A percentile compares a stretch with the other conserved stretches of the same genome.
These are phyloP conservation scores for Akabosia matsudoensis DNA, from an alignment of 1,140 invertebrate genomes.

Conservation along the genomic window DNA sequence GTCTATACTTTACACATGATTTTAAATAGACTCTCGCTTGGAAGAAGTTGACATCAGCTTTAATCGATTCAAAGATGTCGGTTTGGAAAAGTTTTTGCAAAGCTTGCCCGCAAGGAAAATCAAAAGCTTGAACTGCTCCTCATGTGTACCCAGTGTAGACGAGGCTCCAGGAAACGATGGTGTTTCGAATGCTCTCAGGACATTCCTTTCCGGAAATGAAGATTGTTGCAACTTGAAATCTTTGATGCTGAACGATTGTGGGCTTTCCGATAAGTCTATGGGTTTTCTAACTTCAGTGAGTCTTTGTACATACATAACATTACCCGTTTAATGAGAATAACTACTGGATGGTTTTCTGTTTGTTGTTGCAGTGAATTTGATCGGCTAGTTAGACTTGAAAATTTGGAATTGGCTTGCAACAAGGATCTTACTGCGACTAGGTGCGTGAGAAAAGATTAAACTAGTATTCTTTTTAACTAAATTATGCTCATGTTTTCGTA, in stretches of 20 bases:
- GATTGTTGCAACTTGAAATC: constrained; percentile 23
- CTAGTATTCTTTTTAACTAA: background rate
- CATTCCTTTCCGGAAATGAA: constrained; percentile 26
- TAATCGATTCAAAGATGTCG: constrained; percentile 33
- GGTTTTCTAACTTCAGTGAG: constrained; percentile 12
- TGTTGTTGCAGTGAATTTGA: constrained; percentile 28
- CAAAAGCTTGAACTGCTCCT: constrained; percentile 18
- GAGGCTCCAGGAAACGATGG: background rate
- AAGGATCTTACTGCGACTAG: background rate
- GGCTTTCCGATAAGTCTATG: constrained; percentile 12
- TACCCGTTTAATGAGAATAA: background rate
- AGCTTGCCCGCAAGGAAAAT: constrained; percentile 18
- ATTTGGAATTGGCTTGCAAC: background rate
- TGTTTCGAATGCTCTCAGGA: constrained; percentile 15
- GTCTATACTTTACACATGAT: constrained; percentile 7
- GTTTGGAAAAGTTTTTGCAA: constrained; percentile 18
- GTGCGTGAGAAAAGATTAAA: too few species aligned
- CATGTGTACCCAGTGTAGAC: background rate
- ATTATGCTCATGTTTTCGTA: background rate
- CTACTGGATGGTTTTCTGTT: background rate
- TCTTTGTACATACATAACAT: background rate
- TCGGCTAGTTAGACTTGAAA: constrained; percentile 29
- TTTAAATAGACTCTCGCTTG: constrained; percentile 32
- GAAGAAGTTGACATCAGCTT: constrained; percentile 41
- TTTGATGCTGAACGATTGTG: constrained; percentile 14